Evolutionary conservation across 2,113 vertebrate genomes (phyloP), one percentile per base, ranked within the genome.

Genomic region (Carassius auratus): DNA sequence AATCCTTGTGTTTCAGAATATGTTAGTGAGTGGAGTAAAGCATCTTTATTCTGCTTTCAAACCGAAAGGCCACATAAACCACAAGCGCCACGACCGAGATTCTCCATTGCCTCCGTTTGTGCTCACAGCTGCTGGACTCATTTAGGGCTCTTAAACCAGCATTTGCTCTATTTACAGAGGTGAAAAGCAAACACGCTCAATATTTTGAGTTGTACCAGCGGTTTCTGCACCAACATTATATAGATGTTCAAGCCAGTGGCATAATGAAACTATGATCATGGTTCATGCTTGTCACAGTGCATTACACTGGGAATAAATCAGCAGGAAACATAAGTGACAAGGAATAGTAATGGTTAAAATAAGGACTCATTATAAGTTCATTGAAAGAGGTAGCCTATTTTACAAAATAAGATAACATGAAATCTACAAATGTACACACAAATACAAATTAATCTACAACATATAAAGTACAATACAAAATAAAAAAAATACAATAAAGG

Each of bases 81-180:
- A 90, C 79, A 83, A 86, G 88, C 33, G 71, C 86, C 86, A 76
- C 52, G 78, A 83, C 87, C 64, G 64, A 89, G 84, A 85, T 84
- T 83, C 55, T 45, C 73, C 10, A 82, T n/a, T 79, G 71, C 38
- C 59, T 78, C 71, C 23, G 76, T 59, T 79, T 84, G 76, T n/a
- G 76, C 64, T 74, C 79, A 83, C 89, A 90, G 92, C 92, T 94
- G 93, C 86, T 90, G 86, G 77, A 94, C 86, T 88, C 89, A 92
- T 93, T 61, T 76, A 1, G 75, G 82, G 79, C 79, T 86, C 80
- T 79, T 85, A 88, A 89, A 88, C 86, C n/a, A 88, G 83, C 36
- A 86, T 68, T n/a, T 21, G 73, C 82, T 89, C 88, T 91, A 89
- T 92, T 92, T 92, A 90, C 85, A 89, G 91, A 90, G 78, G 33